Conservation (phyloP, 2,797 vertebrate species). For the Micropoecilia bifurca region DNA sequence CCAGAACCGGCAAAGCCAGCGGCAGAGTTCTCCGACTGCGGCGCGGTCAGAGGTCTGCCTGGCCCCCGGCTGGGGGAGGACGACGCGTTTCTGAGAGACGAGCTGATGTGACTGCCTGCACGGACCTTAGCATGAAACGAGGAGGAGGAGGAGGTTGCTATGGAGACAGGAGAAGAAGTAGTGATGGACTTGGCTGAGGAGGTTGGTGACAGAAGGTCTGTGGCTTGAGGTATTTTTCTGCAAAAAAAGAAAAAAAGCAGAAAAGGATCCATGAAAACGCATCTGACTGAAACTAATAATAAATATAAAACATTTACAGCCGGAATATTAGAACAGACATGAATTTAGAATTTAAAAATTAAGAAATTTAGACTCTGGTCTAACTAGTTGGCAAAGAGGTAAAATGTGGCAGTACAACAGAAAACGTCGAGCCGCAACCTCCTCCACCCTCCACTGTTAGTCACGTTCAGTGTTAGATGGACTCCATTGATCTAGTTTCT, state of each 20-base stretch:
- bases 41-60: constrained; percentile 71
- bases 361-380: neutral
- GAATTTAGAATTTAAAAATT: no score
- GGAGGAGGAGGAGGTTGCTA: constrained; percentile 58
- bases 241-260: neutral
- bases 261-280: neutral
- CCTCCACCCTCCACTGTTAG: neutral
- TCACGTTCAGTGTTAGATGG: neutral
- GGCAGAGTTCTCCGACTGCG: constrained; percentile 83
- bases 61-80: constrained; percentile 77
- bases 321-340: neutral
- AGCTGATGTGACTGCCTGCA: constrained; percentile 78
- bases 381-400: neutral
- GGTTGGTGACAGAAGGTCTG: constrained; percentile 79
- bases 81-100: constrained; percentile 72
- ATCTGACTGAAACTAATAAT: neutral
- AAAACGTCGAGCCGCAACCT: neutral
- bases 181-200: constrained; percentile 69
- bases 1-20: constrained; percentile 35
- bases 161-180: constrained; percentile 65
- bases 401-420: neutral
- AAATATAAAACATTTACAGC: neutral
- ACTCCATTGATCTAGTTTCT: no score
- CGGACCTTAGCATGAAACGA: constrained; percentile 79
- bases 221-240: constrained; percentile 93